Evolutionary conservation across 53 echinoderm and acorn worm genomes (phyloP).

Genomic region (Stichopus horrens): DNA sequence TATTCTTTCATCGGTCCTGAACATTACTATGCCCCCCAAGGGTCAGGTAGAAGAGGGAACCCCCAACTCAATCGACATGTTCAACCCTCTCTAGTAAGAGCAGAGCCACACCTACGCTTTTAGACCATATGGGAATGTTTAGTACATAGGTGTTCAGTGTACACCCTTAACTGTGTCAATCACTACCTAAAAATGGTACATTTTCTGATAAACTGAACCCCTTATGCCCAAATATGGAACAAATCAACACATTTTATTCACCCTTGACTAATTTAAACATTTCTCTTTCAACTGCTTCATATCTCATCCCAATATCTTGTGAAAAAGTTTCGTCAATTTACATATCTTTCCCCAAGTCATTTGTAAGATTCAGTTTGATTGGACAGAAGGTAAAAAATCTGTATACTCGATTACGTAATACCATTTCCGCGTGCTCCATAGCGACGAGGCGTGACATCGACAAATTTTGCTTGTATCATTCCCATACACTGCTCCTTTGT

Average conservation of each 20-base stretch:
- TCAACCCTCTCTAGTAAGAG: too few relatives aligned
- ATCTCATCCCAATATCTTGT: conserved; percentile 8
- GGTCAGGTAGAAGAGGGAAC: too few relatives aligned
- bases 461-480: too few relatives aligned
- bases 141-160: not conserved
- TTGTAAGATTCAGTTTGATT: not conserved
- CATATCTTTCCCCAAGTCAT: too few relatives aligned
- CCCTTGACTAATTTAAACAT: conserved; percentile 1
- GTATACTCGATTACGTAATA: too few relatives aligned
- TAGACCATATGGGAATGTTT: not conserved
- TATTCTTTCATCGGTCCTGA: too few relatives aligned
- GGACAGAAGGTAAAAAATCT: not conserved
- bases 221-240: not conserved
- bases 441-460: too few relatives aligned
- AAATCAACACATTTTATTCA: conserved; percentile 14
- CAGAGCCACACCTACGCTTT: too few relatives aligned
- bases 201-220: not conserved
- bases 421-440: too few relatives aligned
- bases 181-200: not conserved
- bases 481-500: too few relatives aligned
- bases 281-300: not conserved
- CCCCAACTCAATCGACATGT: too few relatives aligned
- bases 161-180: not conserved
- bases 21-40: too few relatives aligned
- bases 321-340: not conserved